phyloP scores from a whole-genome alignment of 2,797 vertebrate genomes.

The Aselliscus stoliczkanus region DNA sequence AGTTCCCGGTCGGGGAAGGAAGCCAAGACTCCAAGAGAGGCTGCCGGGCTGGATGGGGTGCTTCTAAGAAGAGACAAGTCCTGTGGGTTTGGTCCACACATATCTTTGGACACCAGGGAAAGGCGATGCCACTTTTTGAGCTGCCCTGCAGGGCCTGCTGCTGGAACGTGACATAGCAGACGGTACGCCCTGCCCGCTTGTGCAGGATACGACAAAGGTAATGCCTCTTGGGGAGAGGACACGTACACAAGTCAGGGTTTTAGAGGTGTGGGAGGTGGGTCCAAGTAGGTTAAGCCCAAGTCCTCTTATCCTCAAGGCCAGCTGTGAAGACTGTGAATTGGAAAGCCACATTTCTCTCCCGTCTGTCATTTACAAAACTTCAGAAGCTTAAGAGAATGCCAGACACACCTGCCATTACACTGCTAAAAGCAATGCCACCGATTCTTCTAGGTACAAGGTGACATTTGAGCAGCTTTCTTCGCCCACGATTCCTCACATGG shows the following conservation, averaged over 20 bases:
- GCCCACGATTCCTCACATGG: neutral
- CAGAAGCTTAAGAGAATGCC: neutral
- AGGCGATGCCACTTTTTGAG: rapidly evolving
- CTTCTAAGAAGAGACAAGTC: neutral
- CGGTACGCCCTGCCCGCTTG: too few species aligned
- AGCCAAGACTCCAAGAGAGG: neutral
- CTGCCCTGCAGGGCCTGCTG: neutral
- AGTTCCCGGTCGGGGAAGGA: neutral
- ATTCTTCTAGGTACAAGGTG: slow-evolving; percentile 7
- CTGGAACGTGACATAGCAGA: neutral
- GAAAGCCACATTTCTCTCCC: neutral
- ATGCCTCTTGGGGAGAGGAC: neutral
- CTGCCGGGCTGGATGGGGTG: too few species aligned
- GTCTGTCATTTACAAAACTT: neutral
- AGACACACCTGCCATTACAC: neutral
- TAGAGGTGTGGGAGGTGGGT: rapidly evolving
- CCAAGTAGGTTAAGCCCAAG: neutral
- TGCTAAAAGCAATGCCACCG: neutral
- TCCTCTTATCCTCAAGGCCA: neutral
- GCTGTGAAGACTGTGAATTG: neutral
- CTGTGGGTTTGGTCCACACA: neutral
- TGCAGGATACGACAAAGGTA: too few species aligned
- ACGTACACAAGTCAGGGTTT: neutral
- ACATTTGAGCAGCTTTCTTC: neutral
- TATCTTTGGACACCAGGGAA: neutral